phyloP scores from a whole-genome alignment of 2,797 vertebrate species.

The Chromobotia macracanthus region DNA sequence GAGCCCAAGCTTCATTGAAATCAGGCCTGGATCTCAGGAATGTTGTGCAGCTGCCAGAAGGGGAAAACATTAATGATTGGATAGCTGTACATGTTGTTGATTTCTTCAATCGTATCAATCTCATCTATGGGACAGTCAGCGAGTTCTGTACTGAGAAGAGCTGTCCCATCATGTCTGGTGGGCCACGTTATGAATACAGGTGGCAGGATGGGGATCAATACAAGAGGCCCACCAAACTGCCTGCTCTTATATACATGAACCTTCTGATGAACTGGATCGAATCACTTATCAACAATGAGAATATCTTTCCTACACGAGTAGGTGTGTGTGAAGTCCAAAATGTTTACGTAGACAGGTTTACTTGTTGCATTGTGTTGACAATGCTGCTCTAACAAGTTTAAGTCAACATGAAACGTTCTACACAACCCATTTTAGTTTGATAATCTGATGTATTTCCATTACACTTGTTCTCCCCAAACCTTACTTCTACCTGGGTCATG shows the following conservation, averaged over 20 bases:
- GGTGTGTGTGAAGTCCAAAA: constrained; percentile 69
- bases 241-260: constrained; percentile 94
- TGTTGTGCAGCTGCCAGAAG: constrained; percentile 91
- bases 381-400: background rate
- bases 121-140: constrained; percentile 97
- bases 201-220: constrained; percentile 96
- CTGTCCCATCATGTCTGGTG: constrained; percentile 96
- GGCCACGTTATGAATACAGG: constrained; percentile 94
- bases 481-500: too few species aligned
- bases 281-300: constrained; percentile 94
- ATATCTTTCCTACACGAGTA: constrained; percentile 92
- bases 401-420: background rate
- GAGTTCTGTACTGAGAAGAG: constrained; percentile 92
- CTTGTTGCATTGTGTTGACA: background rate
- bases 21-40: constrained; percentile 93
- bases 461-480: too few species aligned
- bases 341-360: background rate
- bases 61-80: constrained; percentile 94
- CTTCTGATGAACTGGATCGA: constrained; percentile 99
- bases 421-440: background rate
- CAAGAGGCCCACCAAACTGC: constrained; percentile 92
- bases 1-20: constrained; percentile 96
- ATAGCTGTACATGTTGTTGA: constrained; percentile 97
- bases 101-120: constrained; percentile 98
- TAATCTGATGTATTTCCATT: background rate